A percentile compares a stretch with the other conserved stretches of the same genome.
These are phyloP conservation scores for Piprites chloris DNA, from an alignment of 2,113 vertebrate genomes.

Conservation along the genomic window DNA sequence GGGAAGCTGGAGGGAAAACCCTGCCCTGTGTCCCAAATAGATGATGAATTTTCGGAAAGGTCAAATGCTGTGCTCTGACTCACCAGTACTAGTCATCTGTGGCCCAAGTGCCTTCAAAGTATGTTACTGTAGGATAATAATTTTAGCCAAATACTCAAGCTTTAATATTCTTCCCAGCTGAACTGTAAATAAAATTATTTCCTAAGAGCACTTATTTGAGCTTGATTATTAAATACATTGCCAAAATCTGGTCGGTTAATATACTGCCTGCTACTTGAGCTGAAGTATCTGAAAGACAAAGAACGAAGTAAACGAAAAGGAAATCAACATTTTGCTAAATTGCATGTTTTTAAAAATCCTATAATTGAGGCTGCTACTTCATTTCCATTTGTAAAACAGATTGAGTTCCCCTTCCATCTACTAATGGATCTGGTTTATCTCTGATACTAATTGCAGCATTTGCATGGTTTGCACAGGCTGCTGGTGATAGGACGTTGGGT, in stretches of 20 bases:
- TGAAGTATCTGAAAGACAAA: slow-evolving; percentile 66
- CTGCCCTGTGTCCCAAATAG: not conserved
- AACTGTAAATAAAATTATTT: slow-evolving; percentile 70
- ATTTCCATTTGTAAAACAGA: slow-evolving; percentile 71
- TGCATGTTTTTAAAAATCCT: slow-evolving; percentile 67
- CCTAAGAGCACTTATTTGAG: slow-evolving; percentile 64
- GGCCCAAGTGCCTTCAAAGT: slow-evolving; percentile 11
- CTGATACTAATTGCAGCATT: slow-evolving; percentile 65
- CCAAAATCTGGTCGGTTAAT: slow-evolving; percentile 63
- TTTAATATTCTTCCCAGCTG: slow-evolving; percentile 60
- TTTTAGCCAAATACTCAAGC: slow-evolving; percentile 37
- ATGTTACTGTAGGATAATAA: slow-evolving; percentile 25
- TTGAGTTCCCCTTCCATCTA: slow-evolving; percentile 59
- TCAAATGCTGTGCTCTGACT: not conserved
- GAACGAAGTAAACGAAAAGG: slow-evolving; percentile 57
- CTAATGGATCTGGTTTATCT: slow-evolving; percentile 64
- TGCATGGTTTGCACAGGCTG: slow-evolving; percentile 28
- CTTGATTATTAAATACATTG: slow-evolving; percentile 66
- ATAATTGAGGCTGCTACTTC: slow-evolving; percentile 66
- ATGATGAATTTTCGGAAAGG: not conserved
- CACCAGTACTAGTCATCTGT: not conserved
- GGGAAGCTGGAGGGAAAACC: not conserved
- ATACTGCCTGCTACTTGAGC: slow-evolving; percentile 54
- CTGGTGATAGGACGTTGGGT: slow-evolving; percentile 13
- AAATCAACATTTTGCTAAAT: slow-evolving; percentile 70